phyloP scores from a whole-genome alignment of 2,113 vertebrate genomes.

The Microcebus murinus region DNA sequence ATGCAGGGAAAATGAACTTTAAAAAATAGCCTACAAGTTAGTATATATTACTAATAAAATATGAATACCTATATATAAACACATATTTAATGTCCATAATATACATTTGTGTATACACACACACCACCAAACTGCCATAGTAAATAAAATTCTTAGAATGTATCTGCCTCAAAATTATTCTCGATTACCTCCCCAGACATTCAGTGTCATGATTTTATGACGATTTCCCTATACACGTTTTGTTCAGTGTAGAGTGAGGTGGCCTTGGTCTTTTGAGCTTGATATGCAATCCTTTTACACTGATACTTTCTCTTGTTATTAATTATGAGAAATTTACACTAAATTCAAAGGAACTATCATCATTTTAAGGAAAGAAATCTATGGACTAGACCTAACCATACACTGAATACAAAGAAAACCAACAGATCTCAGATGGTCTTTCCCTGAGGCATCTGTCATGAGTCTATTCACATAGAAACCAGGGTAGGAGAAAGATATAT shows the following conservation, averaged over 20 bases:
- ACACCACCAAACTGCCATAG: background rate
- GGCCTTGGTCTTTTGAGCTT: background rate
- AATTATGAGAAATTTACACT: background rate
- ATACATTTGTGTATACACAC: background rate
- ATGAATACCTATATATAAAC: background rate
- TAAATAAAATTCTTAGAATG: background rate
- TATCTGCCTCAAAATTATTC: background rate
- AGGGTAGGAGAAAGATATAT: background rate
- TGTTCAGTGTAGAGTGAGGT: background rate
- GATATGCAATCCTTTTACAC: background rate
- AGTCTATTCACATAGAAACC: background rate
- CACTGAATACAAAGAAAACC: background rate
- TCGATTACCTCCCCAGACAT: background rate
- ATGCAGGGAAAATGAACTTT: background rate
- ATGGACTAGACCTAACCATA: background rate
- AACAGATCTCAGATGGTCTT: background rate
- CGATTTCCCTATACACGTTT: background rate
- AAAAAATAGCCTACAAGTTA: background rate
- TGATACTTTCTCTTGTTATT: background rate
- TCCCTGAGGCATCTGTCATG: background rate
- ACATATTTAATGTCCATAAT: background rate
- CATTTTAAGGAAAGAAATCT: background rate
- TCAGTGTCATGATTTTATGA: background rate
- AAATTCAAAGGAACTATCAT: background rate
- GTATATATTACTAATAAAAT: background rate